Evolutionary conservation across 2,797 vertebrate species (phyloP), one percentile per base, ranked within the genome.

Genomic region (Tauraco hartlaubi): DNA sequence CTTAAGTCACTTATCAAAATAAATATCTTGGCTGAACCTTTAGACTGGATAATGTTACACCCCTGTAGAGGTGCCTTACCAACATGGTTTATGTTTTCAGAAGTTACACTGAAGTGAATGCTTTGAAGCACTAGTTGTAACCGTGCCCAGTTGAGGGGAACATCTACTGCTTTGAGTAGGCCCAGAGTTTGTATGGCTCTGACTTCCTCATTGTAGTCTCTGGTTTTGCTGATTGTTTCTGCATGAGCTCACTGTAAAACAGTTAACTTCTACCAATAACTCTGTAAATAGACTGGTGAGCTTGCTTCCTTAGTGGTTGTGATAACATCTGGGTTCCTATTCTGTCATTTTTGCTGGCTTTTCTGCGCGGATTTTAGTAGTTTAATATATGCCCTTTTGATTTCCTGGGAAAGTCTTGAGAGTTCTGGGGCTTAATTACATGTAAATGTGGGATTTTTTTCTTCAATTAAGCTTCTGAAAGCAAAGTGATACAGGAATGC

Each of bases 271-370:
- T 84, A 29, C 33, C n/a, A 78, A 33, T 39, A 63, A 1, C 21
- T 78, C 16, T 58, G 9, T 72, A 54, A 78, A 33, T 48, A 67
- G 26, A n/a, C 52, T 25, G 18, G 11, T 73, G 69, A 58, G 33
- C n/a, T 89, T 89, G 0, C 31, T 58, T 72, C 43, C 39, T 59
- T 73, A 55, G 25, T 51, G 88, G 35, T 15, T 64, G 41, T 31
- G 54, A 44, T 78, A 76, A 31, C 3, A 33, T 29, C 29, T 83
- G 56, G 1, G 19, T 93, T 88, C 85, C 31, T 63, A 18, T 63
- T 83, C 41, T 0, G 0, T 87, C 1, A 0, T 3, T 78, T 71
- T 66, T 88, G 29, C 46, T 86, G 69, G 9, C 31, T 91, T 85
- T 83, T 91, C 73, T 94, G 16, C 12, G 4, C 4, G 5, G 22